Percentiles rank a stretch among this genome's conserved stretches.
These are phyloP conservation scores for Guaruba guarouba DNA, from an alignment of 2,113 vertebrate genomes.

Conservation along the genomic window DNA sequence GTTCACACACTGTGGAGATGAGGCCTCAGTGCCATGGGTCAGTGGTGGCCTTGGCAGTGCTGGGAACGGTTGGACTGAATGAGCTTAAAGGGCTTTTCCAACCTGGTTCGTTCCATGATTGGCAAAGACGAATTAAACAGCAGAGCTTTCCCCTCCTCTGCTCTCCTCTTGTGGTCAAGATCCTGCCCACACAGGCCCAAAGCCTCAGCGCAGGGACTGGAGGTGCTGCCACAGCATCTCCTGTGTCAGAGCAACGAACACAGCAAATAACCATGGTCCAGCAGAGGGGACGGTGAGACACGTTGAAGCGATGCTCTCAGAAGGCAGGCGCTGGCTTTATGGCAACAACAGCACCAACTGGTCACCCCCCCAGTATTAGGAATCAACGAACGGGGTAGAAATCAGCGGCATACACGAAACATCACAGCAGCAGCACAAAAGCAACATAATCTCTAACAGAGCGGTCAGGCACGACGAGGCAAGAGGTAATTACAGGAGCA, in stretches of 20 bases:
- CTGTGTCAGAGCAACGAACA: background rate
- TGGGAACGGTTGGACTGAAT: too few relatives aligned
- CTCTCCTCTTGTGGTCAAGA: background rate
- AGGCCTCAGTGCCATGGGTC: background rate
- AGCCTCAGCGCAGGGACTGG: rapidly evolving
- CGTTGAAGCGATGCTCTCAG: background rate
- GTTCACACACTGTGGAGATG: background rate
- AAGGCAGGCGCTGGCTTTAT: background rate
- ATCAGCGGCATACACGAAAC: background rate
- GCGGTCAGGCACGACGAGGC: background rate
- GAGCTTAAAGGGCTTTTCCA: background rate
- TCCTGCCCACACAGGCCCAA: rapidly evolving
- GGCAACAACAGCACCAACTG: rapidly evolving
- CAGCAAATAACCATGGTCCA: background rate
- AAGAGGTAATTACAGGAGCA: conserved; percentile 21
- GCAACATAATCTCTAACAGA: background rate
- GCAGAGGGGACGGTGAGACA: background rate
- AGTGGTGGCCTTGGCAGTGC: background rate
- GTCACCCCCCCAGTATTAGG: background rate
- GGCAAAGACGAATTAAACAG: background rate
- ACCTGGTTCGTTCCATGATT: background rate
- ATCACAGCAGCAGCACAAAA: background rate
- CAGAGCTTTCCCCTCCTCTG: background rate
- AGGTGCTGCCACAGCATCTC: background rate
- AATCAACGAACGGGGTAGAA: background rate